Evolutionary conservation across 2,888 invertebrate species (phyloP).

Genomic region (Synanthedon myopaeformis): DNA sequence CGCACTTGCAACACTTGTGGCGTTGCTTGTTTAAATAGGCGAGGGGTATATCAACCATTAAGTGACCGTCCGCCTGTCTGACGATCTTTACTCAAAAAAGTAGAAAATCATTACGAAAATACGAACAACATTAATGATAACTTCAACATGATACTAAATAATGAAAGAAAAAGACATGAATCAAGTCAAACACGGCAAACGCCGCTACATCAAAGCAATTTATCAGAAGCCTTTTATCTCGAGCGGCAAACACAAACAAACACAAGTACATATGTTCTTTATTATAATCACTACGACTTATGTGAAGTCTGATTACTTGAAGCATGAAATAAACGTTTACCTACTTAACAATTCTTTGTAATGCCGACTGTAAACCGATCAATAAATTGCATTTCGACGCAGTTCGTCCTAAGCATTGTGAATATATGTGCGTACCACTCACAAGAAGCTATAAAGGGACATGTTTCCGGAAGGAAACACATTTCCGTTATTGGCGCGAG

Average conservation of each 20-base stretch:
- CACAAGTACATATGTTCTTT: background rate
- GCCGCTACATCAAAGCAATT: background rate
- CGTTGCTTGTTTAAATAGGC: too few species aligned
- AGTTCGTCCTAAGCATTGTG: too few species aligned
- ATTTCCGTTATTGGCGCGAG: constrained; percentile 25
- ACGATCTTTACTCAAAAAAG: too few species aligned
- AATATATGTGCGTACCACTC: background rate
- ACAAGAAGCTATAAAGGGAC: constrained; percentile 1
- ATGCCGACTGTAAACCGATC: background rate
- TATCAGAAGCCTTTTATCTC: background rate
- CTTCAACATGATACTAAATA: too few species aligned
- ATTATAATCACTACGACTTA: too few species aligned
- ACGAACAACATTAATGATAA: too few species aligned
- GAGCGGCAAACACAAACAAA: background rate
- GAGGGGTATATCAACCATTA: too few species aligned
- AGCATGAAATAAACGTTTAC: background rate
- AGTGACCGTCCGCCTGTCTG: too few species aligned
- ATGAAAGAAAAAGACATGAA: background rate
- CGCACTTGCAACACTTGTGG: too few species aligned
- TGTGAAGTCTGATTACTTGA: background rate
- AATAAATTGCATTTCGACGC: background rate
- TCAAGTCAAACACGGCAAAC: background rate
- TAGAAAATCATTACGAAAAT: too few species aligned
- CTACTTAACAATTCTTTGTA: background rate
- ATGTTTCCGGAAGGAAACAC: constrained; percentile 8